Conservation (phyloP, 2,888 invertebrate species). For the Ferrisia virgata region DNA sequence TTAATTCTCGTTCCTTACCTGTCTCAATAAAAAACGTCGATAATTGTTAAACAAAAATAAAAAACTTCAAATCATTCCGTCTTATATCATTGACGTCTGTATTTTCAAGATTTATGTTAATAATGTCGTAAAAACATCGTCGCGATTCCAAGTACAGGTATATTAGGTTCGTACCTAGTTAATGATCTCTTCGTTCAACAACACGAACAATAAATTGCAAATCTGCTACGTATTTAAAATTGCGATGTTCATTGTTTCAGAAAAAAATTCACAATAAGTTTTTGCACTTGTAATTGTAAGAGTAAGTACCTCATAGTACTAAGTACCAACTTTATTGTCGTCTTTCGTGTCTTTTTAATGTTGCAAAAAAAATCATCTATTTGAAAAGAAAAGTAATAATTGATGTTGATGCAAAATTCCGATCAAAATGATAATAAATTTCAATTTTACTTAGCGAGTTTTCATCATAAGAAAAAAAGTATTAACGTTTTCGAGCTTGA, state of each 20-base stretch:
- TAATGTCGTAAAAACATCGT: slow-evolving; percentile 31
- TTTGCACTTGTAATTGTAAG: too few relatives aligned
- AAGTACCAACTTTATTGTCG: too few relatives aligned
- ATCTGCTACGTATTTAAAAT: not conserved
- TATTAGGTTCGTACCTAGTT: slow-evolving; percentile 5
- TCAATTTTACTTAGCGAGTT: too few relatives aligned
- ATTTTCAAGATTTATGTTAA: slow-evolving; percentile 30
- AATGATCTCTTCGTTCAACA: not conserved
- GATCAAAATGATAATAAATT: too few relatives aligned
- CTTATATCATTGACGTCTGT: not conserved
- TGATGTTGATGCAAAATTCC: too few relatives aligned
- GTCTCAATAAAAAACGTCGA: not conserved
- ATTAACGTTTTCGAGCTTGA: too few relatives aligned
- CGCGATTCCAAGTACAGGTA: not conserved
- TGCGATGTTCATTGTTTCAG: not conserved
- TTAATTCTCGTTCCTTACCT: not conserved
- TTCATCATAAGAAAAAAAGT: not conserved
- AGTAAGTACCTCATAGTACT: not conserved
- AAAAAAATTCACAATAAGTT: not conserved
- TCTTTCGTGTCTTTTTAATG: not conserved
- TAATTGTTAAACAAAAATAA: not conserved
- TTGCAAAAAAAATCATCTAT: not conserved
- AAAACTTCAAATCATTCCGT: not conserved
- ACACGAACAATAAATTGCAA: not conserved
- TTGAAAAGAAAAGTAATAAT: too few relatives aligned